Base-by-base conservation (phyloP, 2,888 invertebrate genomes). In the Rhingia rostrata region DNA sequence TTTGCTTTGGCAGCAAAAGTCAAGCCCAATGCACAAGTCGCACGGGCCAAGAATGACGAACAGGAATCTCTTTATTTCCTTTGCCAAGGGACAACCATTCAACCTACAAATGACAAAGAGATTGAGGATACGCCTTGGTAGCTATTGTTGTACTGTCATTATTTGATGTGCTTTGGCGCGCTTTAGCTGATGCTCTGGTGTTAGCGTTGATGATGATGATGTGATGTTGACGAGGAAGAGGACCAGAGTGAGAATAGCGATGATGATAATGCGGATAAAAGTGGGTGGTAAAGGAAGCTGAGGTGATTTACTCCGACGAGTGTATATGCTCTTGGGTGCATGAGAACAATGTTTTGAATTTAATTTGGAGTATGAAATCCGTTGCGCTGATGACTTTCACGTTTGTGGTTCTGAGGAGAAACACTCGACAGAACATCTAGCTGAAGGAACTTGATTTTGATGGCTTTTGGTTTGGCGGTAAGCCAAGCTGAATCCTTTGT, bases 361-460 rank as follows among this genome's bases (percentile, higher is more conserved):
- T 78, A 78, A 78, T 83, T 83, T 83, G 56, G 78, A 63, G 73
- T 78, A 51, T 69, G 45, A 78, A 63, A 83, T 83, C 63, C 73
- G 67, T 53, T 78, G 78, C 75, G 63, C 7, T 79, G 58, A 78
- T 64, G 56, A 56, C 60, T 51, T 72, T 10, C 39, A 64, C 12
- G 63, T 51, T 64, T 70, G 63, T 35, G 30, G 63, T 45, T 56
- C n/a, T 60, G 6, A 53, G n/a, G 12, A 35, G 22, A 30, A 35
- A 1, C 41, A 56, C 47, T 64, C 39, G 5, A 49, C 6, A 22
- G 22, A 10, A 7, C 10, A 7, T 4, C 5, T 30, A 9, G 9
- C 10, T 10, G 30, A 9, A 22, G 10, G 9, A 22, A 7, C 14
- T 22, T 9, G 30, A 22, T 30, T 47, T n/a, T 4, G 5, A 10